A percentile compares a stretch with the other conserved stretches of the same genome.
phyloP scores from a whole-genome alignment of 1,140 invertebrate genomes.

The Meloidogyne floridensis region DNA sequence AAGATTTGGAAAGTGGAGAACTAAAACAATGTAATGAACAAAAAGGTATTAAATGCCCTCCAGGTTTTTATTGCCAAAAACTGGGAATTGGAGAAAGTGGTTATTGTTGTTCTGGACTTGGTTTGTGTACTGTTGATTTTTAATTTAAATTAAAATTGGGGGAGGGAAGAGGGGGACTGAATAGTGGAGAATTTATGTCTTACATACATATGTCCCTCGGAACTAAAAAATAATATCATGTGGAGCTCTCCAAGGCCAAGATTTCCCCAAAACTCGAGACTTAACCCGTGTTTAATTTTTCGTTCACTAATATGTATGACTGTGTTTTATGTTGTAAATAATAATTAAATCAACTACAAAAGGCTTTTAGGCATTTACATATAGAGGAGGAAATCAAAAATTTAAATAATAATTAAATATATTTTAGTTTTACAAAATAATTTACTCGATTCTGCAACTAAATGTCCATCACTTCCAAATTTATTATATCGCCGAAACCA shows the following conservation, averaged over 20 bases:
- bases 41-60: slow-evolving; percentile 46
- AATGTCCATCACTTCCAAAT: slow-evolving; percentile 46
- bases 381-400: background rate
- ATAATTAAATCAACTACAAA: no score
- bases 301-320: no score
- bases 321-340: no score
- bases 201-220: no score
- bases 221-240: no score
- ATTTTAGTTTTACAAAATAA: slow-evolving; percentile 34
- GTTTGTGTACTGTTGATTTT: slow-evolving; percentile 18
- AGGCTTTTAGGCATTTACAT: no score
- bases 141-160: slow-evolving; percentile 9
- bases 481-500: slow-evolving; percentile 11
- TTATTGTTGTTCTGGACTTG: slow-evolving; percentile 54
- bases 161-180: no score
- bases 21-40: slow-evolving; percentile 39
- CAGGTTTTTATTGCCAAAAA: slow-evolving; percentile 55
- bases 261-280: no score
- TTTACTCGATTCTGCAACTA: slow-evolving; percentile 24
- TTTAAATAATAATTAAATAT: background rate
- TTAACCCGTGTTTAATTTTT: no score
- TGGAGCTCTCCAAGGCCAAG: no score
- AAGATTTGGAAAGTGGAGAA: slow-evolving; percentile 32
- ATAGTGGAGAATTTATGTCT: no score
- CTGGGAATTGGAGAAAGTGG: slow-evolving; percentile 48